phyloP scores from a whole-genome alignment of 1,140 invertebrate species.

The Microplitis demolitor region DNA sequence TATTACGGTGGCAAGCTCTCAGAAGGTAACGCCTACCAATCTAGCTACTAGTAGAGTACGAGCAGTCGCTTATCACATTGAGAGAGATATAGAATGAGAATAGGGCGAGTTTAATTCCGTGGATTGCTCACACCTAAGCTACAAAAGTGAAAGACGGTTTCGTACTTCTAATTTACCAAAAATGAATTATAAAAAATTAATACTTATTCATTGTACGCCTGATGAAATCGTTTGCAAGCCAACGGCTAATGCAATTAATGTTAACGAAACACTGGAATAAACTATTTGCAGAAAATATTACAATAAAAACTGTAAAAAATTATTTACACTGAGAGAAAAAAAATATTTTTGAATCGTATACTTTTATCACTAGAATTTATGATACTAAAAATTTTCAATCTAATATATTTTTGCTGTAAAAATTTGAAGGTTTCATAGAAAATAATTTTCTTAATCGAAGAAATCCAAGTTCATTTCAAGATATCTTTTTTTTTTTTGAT shows the following conservation, averaged over 20 bases:
- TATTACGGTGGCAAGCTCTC: slow-evolving; percentile 7
- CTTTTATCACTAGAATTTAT: too few species aligned
- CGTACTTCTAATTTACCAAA: slow-evolving; percentile 47
- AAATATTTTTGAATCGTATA: too few species aligned
- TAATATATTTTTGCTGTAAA: too few species aligned
- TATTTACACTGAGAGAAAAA: not conserved
- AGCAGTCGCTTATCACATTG: slow-evolving; percentile 28
- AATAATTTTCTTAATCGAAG: too few species aligned
- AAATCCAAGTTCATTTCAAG: too few species aligned
- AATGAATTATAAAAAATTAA: slow-evolving; percentile 58
- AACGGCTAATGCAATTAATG: slow-evolving; percentile 12
- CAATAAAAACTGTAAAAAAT: not conserved
- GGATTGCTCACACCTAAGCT: not conserved
- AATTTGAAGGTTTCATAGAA: too few species aligned
- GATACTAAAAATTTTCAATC: too few species aligned
- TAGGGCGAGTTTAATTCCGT: slow-evolving; percentile 28
- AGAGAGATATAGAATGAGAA: slow-evolving; percentile 15
- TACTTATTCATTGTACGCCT: slow-evolving; percentile 11
- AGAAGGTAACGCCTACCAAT: slow-evolving; percentile 52
- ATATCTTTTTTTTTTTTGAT: too few species aligned
- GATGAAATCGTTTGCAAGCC: slow-evolving; percentile 31
- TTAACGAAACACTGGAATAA: not conserved
- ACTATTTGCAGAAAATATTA: not conserved
- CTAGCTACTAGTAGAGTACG: slow-evolving; percentile 29
- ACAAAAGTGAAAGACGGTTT: slow-evolving; percentile 34